phyloP scores from a whole-genome alignment of 2,797 vertebrate species.

The Gymnoscopelus braueri region DNA sequence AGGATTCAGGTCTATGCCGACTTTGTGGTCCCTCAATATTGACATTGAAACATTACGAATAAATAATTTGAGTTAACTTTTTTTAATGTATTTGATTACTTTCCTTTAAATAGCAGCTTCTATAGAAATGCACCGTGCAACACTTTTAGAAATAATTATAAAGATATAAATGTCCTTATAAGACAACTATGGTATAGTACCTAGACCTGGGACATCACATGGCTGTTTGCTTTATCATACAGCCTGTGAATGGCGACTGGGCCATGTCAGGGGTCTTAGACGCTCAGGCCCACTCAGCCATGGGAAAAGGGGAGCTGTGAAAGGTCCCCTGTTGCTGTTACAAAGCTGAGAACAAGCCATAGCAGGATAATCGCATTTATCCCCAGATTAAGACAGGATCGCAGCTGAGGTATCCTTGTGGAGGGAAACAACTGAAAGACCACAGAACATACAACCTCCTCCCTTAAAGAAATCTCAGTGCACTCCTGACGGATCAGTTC shows the following conservation, averaged over 20 bases:
- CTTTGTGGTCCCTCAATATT: too few relatives aligned
- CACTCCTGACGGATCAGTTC: conserved; percentile 2
- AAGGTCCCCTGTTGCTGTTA: conserved; percentile 90
- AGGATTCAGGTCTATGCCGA: too few relatives aligned
- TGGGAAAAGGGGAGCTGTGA: conserved; percentile 86
- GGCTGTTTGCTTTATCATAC: conserved; percentile 40
- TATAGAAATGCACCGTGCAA: not conserved
- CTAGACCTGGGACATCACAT: not conserved
- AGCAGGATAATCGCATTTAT: conserved; percentile 91
- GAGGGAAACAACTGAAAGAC: conserved; percentile 50
- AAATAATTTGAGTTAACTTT: too few relatives aligned
- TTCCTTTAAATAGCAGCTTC: not conserved
- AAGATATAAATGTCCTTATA: not conserved
- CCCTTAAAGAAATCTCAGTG: conserved; percentile 45
- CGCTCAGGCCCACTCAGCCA: conserved; percentile 85
- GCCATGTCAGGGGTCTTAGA: conserved; percentile 84
- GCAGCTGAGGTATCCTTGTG: conserved; percentile 86
- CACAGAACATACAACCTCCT: conserved; percentile 73
- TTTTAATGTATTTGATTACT: not conserved
- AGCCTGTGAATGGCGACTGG: conserved; percentile 72
- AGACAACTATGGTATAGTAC: not conserved
- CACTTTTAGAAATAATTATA: not conserved
- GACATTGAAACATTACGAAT: too few relatives aligned
- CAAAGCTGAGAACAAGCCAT: conserved; percentile 90
- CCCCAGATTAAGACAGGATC: conserved; percentile 92